phyloP scores from a whole-genome alignment of 1,140 invertebrate genomes.

The Drosophila miranda region DNA sequence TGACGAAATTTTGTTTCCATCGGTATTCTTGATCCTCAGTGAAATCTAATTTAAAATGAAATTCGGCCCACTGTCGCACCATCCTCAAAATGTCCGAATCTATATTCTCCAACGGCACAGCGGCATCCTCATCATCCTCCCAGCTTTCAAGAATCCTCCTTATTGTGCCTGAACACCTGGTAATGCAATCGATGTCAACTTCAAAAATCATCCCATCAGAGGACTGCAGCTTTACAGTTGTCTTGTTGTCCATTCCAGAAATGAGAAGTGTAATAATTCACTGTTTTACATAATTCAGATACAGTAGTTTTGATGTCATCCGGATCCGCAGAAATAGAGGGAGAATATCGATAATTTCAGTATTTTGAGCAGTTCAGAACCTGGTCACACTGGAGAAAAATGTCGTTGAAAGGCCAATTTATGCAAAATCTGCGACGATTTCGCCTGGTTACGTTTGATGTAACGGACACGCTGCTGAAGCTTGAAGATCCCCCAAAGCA shows the following conservation, averaged over 20 bases:
- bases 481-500: conserved; percentile 86
- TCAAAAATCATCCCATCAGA: conserved; percentile 98
- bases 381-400: conserved; percentile 42
- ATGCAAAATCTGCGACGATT: conserved; percentile 79
- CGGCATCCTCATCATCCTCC: conserved; percentile 95
- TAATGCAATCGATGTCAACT: conserved; percentile 96
- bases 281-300: no score
- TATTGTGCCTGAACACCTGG: conserved; percentile 96
- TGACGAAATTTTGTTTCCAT: conserved; percentile 99
- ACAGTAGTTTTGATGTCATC: no score
- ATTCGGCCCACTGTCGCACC: conserved; percentile 96
- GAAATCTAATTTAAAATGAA: conserved; percentile 94
- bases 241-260: no score
- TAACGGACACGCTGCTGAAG: conserved; percentile 92
- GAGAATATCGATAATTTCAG: no score
- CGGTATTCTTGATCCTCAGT: conserved; percentile 93
- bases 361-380: no score
- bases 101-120: conserved; percentile 98
- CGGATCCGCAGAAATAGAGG: no score
- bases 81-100: conserved; percentile 98
- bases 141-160: conserved; percentile 98
- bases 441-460: conserved; percentile 92
- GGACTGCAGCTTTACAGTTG: conserved; percentile 89
- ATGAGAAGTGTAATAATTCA: no score
- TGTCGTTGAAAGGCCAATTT: conserved; percentile 62